Conservation (phyloP, 2,888 invertebrate genomes). For the Therioaphis trifolii region DNA sequence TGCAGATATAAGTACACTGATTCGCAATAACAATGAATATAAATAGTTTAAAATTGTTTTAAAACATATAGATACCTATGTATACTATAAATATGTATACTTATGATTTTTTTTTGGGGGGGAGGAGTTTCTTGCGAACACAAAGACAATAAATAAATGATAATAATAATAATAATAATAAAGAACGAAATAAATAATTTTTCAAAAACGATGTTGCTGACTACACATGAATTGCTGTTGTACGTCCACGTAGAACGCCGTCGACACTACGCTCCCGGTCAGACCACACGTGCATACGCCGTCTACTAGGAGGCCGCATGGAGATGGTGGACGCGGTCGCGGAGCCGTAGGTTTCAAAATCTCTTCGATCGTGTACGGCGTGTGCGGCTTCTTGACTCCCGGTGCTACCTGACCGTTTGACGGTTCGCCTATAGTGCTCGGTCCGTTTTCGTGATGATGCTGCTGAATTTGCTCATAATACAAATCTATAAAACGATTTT, state of each 20-base stretch:
- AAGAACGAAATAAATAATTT: too few relatives aligned
- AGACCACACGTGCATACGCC: conserved; percentile 66
- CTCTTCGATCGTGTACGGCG: conserved; percentile 81
- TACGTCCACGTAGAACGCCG: conserved; percentile 43
- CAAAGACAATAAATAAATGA: not conserved
- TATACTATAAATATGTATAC: not conserved
- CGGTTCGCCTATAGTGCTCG: conserved; percentile 25
- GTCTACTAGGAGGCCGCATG: conserved; percentile 67
- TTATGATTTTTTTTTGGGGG: not conserved
- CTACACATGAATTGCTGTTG: conserved; percentile 49
- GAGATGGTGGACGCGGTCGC: conserved; percentile 66
- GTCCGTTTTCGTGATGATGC: conserved; percentile 35
- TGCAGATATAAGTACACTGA: too few relatives aligned
- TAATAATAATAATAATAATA: not conserved
- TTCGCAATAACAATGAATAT: too few relatives aligned
- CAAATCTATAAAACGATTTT: conserved; percentile 22
- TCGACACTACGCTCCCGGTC: conserved; percentile 16
- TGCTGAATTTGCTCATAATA: conserved; percentile 56
- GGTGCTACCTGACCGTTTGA: conserved; percentile 47
- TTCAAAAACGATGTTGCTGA: conserved; percentile 20
- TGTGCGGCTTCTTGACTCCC: conserved; percentile 73
- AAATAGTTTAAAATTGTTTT: too few relatives aligned
- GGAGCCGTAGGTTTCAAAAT: conserved; percentile 65
- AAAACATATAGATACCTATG: too few relatives aligned
- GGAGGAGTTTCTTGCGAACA: not conserved